These are phyloP conservation scores for Cotesia typhae DNA, from an alignment of 1,140 invertebrate species.

Conservation along the genomic window DNA sequence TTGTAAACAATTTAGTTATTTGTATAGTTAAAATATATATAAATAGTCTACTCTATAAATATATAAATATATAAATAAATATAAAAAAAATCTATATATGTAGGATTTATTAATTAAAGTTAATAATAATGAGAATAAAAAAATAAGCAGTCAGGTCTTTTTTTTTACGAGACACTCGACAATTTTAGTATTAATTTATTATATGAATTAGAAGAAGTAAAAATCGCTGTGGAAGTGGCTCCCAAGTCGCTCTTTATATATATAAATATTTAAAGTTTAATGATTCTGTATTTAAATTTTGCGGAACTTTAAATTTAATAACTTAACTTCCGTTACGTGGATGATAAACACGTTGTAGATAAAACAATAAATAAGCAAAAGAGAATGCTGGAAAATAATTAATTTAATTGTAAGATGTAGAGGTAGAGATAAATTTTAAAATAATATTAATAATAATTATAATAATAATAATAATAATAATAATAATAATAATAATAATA, in stretches of 20 bases:
- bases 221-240: slow-evolving; percentile 3
- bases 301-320: background rate
- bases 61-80: slow-evolving; percentile 36
- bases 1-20: background rate
- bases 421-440: background rate
- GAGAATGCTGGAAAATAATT: too few species aligned
- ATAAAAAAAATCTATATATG: background rate
- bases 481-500: too few species aligned
- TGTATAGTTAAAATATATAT: slow-evolving; percentile 19
- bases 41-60: slow-evolving; percentile 10
- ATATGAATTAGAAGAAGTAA: background rate
- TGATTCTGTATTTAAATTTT: background rate
- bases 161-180: background rate
- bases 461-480: too few species aligned
- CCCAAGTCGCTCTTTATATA: slow-evolving; percentile 7
- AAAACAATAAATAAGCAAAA: background rate
- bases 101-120: too few species aligned
- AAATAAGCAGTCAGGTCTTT: slow-evolving; percentile 27
- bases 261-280: background rate
- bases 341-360: slow-evolving; percentile 3
- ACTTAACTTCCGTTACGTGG: background rate
- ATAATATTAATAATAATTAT: too few species aligned
- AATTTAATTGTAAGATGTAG: background rate
- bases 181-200: slow-evolving; percentile 3
- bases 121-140: too few species aligned